Conservation (phyloP, 1,140 invertebrate genomes). For the Neuroterus valhalla region DNA sequence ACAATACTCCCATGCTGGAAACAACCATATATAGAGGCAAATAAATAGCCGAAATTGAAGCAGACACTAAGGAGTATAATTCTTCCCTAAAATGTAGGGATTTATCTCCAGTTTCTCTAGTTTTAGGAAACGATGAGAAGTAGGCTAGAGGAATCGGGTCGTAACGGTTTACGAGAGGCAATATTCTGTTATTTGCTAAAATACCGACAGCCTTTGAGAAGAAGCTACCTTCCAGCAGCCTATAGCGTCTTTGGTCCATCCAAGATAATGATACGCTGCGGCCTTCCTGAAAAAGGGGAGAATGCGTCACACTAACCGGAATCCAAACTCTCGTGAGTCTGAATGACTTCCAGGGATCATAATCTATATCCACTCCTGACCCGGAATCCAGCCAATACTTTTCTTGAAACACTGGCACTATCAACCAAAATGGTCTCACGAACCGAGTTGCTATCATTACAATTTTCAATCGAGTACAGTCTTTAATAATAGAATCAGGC, state of each 20-base stretch:
- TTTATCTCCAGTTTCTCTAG: constrained; percentile 18
- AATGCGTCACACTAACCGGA: constrained; percentile 63
- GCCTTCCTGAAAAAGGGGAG: constrained; percentile 62
- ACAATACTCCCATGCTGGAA: not conserved
- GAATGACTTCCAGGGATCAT: constrained; percentile 63
- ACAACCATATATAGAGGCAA: not conserved
- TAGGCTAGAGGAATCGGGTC: constrained; percentile 40
- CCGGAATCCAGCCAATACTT: constrained; percentile 45
- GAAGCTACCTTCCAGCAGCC: constrained; percentile 42
- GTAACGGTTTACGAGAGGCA: constrained; percentile 49
- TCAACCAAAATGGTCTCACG: not conserved
- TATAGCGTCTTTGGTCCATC: constrained; percentile 37
- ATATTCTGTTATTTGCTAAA: constrained; percentile 53
- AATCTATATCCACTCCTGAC: constrained; percentile 51
- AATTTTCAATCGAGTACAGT: constrained; percentile 1
- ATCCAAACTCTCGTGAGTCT: constrained; percentile 52
- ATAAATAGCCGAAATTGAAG: not conserved
- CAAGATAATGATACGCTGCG: constrained; percentile 63
- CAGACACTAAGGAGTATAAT: not conserved
- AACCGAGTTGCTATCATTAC: not conserved
- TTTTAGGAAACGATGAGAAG: constrained; percentile 43
- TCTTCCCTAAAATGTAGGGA: not conserved
- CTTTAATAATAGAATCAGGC: not conserved
- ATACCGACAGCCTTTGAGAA: constrained; percentile 36
- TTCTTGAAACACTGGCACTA: constrained; percentile 17